phyloP scores from a whole-genome alignment of 1,140 invertebrate genomes.

The Ostrea denselamellosa region DNA sequence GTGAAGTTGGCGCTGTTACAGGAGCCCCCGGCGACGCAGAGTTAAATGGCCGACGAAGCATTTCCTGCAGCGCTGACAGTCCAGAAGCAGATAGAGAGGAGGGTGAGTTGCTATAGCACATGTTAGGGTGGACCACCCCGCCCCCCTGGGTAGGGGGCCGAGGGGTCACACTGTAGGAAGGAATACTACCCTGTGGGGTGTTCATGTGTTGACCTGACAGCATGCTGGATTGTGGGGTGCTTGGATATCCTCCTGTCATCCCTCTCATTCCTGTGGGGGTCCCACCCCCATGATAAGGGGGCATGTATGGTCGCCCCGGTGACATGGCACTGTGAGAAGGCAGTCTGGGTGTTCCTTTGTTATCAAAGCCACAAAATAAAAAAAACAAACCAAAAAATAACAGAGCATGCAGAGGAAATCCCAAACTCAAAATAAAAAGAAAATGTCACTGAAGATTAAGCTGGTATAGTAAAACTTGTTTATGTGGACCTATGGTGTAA shows the following conservation, averaged over 20 bases:
- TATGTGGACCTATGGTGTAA: not conserved
- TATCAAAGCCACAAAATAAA: conserved; percentile 50
- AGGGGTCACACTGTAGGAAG: conserved; percentile 47
- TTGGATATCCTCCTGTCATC: conserved; percentile 46
- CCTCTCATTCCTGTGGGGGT: conserved; percentile 30
- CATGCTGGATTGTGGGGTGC: conserved; percentile 25
- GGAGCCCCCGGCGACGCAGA: not conserved
- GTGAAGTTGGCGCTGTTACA: not conserved
- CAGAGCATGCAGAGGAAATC: not conserved
- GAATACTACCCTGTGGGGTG: conserved; percentile 40
- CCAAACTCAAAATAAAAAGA: conserved; percentile 10
- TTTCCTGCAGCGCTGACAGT: conserved; percentile 46
- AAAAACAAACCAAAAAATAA: conserved; percentile 49
- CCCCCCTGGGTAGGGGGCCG: conserved; percentile 40
- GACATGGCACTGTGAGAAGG: conserved; percentile 57
- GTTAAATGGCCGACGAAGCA: conserved; percentile 46
- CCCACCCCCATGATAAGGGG: conserved; percentile 44
- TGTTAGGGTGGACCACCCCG: conserved; percentile 14
- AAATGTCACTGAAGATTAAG: not conserved
- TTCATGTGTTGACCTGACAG: conserved; percentile 50
- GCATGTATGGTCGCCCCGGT: conserved; percentile 33
- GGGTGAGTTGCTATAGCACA: conserved; percentile 42
- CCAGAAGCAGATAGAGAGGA: conserved; percentile 37
- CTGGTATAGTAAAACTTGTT: not conserved
- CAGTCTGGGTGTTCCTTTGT: conserved; percentile 38